These are phyloP conservation scores for Cariama cristata DNA, from an alignment of 2,113 vertebrate species.

Conservation along the genomic window DNA sequence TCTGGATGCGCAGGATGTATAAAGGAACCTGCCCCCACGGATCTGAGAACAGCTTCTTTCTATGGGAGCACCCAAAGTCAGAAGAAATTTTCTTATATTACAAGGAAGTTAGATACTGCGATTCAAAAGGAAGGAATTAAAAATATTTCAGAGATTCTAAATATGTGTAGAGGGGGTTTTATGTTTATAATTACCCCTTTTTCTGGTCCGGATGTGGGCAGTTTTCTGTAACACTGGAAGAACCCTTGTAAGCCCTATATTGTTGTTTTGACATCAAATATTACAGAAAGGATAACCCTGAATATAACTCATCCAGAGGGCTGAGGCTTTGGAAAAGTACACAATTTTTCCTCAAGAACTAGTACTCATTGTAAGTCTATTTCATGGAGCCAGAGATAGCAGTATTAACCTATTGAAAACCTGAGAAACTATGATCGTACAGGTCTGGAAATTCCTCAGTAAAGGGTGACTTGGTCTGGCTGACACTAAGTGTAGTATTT, in stretches of 20 bases:
- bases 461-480: neutral
- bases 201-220: neutral
- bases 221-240: neutral
- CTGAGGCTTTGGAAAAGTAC: neutral
- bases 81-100: neutral
- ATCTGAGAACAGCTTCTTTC: neutral
- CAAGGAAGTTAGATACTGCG: neutral
- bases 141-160: neutral
- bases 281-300: neutral
- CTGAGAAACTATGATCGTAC: neutral
- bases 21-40: neutral
- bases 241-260: neutral
- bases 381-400: neutral
- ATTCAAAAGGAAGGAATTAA: neutral
- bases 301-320: neutral
- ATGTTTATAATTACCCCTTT: neutral
- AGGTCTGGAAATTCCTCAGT: neutral
- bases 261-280: neutral
- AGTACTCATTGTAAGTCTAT: neutral
- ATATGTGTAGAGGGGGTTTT: rapidly evolving
- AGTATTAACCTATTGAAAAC: neutral
- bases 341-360: neutral
- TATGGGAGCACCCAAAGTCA: neutral
- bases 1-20: neutral
- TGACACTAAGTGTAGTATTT: neutral